Evolutionary conservation across 2,888 invertebrate species (phyloP).

Genomic region (Heterodera filipjevi): DNA sequence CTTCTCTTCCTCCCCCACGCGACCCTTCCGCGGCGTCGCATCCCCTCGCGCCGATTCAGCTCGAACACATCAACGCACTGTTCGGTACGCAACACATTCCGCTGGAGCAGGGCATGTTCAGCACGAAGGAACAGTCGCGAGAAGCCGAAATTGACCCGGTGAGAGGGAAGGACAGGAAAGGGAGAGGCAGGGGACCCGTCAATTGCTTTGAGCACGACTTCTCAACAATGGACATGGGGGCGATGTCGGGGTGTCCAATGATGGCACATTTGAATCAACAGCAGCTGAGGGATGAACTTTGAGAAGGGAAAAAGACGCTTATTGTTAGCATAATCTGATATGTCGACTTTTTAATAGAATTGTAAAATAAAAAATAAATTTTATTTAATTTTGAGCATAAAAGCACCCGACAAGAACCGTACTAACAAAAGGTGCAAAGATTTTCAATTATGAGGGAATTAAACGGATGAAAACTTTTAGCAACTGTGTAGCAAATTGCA

Average conservation of each 20-base stretch:
- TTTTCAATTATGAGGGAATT: too few relatives aligned
- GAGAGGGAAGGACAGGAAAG: neutral
- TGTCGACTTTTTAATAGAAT: neutral
- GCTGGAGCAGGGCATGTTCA: conserved; percentile 55
- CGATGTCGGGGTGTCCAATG: conserved; percentile 49
- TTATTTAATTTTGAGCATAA: too few relatives aligned
- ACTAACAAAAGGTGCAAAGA: too few relatives aligned
- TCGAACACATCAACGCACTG: conserved; percentile 45
- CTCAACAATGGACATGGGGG: conserved; percentile 30
- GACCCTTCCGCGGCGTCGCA: conserved; percentile 37
- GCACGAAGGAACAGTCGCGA: neutral
- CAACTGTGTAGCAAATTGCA: too few relatives aligned
- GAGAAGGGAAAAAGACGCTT: neutral
- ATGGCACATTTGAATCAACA: conserved; percentile 47
- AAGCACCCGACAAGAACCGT: too few relatives aligned
- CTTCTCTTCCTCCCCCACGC: neutral
- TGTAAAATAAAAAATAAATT: too few relatives aligned
- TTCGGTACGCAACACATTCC: conserved; percentile 57
- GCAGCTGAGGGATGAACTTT: conserved; percentile 23
- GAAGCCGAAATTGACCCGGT: neutral
- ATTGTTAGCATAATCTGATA: neutral
- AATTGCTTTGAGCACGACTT: conserved; percentile 33
- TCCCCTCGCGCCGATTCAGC: conserved; percentile 53
- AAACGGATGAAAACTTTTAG: too few relatives aligned
- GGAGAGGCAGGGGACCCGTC: neutral